phyloP scores from a whole-genome alignment of 35 echinoderm and acorn worm species.

The Diadema setosum region DNA sequence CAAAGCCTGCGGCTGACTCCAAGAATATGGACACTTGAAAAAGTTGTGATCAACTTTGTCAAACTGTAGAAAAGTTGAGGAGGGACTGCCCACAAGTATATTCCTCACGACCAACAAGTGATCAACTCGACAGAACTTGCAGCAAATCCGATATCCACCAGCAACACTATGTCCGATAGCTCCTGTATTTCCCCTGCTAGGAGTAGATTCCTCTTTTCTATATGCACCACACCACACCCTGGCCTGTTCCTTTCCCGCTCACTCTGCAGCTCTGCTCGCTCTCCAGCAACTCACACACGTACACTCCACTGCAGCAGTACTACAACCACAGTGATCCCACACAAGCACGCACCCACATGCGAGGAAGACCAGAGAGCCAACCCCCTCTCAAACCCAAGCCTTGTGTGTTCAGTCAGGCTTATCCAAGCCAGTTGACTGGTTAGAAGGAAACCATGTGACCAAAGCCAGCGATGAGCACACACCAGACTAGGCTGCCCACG shows the following conservation, averaged over 20 bases:
- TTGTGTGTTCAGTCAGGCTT: neutral
- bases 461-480: neutral
- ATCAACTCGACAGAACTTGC: no score
- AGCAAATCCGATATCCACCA: no score
- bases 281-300: neutral
- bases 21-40: neutral
- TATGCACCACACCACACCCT: no score
- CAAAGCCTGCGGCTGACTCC: neutral
- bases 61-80: neutral
- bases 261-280: neutral
- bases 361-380: no score
- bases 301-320: neutral
- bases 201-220: no score
- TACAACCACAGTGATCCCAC: neutral
- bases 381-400: neutral
- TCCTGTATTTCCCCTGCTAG: no score
- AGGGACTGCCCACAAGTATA: no score
- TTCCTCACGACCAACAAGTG: neutral
- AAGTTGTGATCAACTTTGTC: neutral
- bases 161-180: no score
- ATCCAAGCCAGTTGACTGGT: conserved; percentile 14
- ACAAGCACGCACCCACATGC: no score
- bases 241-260: neutral
- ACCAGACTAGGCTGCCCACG: neutral
- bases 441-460: neutral